A percentile compares a stretch with the other conserved stretches of the same genome.
Conservation (phyloP, 2,113 vertebrate genomes). For the Myotis lucifugus region DNA sequence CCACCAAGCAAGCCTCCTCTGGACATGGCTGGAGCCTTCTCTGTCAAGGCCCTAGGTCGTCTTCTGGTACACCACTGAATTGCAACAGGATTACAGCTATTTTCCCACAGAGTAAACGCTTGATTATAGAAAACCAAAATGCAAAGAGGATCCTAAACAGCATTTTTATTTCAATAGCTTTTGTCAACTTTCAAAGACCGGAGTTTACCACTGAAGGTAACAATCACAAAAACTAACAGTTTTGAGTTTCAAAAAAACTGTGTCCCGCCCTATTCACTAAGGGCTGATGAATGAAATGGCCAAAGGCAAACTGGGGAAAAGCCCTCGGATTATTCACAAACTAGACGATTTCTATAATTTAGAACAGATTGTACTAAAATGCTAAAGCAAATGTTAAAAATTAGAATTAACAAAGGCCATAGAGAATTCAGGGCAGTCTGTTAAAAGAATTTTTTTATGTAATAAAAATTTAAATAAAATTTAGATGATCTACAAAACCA, state of each 20-base stretch:
- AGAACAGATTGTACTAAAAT: conserved; percentile 34
- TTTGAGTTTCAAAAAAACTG: conserved; percentile 29
- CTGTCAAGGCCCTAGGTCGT: background rate
- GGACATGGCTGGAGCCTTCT: background rate
- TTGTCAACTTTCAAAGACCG: background rate
- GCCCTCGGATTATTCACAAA: background rate
- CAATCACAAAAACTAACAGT: conserved; percentile 21
- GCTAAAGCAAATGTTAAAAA: conserved; percentile 36
- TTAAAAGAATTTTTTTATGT: background rate
- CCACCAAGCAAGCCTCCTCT: background rate
- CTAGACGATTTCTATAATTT: conserved; percentile 33
- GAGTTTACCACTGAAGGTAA: background rate
- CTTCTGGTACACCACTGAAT: conserved; percentile 30
- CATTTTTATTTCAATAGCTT: conserved; percentile 47
- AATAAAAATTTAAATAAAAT: conserved; percentile 53
- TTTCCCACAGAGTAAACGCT: conserved; percentile 24
- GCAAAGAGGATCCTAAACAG: background rate
- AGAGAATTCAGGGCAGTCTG: background rate
- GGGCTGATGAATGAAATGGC: background rate
- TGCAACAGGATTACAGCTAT: conserved; percentile 29
- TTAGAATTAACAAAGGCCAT: conserved; percentile 2
- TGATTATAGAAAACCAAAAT: conserved; percentile 57
- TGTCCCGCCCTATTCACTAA: background rate
- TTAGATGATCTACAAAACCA: background rate
- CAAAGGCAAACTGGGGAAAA: background rate